A percentile compares a stretch with the other conserved stretches of the same genome.
These are phyloP conservation scores for Saguinus oedipus DNA, from an alignment of 2,797 vertebrate species.

Conservation along the genomic window DNA sequence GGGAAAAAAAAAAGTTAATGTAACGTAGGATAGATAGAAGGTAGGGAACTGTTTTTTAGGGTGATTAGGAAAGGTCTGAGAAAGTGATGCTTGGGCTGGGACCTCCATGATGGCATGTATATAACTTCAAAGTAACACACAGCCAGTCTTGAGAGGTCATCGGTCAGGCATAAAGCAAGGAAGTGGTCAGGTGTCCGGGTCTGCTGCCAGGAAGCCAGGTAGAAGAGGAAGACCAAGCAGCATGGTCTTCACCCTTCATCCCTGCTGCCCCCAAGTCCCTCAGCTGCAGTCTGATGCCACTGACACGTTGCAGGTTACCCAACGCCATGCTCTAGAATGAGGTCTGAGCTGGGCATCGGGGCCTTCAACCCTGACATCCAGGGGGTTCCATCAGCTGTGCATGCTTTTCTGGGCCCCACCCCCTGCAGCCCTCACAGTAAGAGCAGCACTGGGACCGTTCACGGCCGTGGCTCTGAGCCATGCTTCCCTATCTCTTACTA, in stretches of 20 bases:
- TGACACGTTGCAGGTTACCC: background rate
- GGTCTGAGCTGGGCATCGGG: background rate
- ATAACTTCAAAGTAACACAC: background rate
- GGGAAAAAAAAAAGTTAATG: background rate
- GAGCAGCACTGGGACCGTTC: background rate
- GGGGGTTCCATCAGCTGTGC: background rate
- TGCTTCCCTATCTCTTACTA: background rate
- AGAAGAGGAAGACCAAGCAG: background rate
- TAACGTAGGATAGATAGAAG: background rate
- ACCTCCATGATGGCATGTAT: background rate
- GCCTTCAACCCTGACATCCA: background rate
- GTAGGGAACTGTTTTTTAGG: background rate
- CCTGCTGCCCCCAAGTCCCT: background rate
- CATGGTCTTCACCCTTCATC: background rate
- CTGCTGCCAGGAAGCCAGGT: background rate
- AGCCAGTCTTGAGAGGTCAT: background rate
- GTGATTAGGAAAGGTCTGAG: background rate
- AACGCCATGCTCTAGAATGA: background rate
- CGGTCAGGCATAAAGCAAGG: background rate
- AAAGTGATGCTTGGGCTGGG: background rate
- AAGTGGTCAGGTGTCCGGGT: background rate
- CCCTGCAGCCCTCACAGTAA: background rate
- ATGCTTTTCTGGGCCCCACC: too few species aligned
- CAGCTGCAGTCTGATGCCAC: background rate
- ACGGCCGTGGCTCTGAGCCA: background rate